These are phyloP conservation scores for Neodiprion virginianus DNA, from an alignment of 1,140 invertebrate genomes.

Conservation along the genomic window DNA sequence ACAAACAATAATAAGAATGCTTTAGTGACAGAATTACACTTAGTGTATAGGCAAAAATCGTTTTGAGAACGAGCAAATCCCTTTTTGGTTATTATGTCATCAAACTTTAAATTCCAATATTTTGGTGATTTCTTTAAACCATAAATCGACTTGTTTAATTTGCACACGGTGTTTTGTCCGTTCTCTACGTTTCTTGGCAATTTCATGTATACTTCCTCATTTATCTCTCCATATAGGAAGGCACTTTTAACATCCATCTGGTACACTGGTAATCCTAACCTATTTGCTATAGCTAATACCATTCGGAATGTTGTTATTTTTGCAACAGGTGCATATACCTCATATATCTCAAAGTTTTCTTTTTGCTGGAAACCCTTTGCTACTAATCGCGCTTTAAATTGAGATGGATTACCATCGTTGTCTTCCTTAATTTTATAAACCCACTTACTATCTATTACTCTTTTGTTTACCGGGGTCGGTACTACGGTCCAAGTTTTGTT, in stretches of 20 bases:
- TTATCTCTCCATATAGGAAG: not conserved
- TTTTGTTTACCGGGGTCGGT: slow-evolving; percentile 29
- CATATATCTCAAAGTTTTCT: slow-evolving; percentile 38
- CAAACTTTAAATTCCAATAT: slow-evolving; percentile 17
- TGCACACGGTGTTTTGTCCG: slow-evolving; percentile 25
- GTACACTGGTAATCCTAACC: slow-evolving; percentile 30
- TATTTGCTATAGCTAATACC: slow-evolving; percentile 38
- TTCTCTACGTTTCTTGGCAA: slow-evolving; percentile 31
- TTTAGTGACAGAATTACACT: not conserved
- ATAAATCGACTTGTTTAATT: slow-evolving; percentile 28
- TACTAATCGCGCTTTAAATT: slow-evolving; percentile 41
- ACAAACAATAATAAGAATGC: not conserved
- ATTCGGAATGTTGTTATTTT: slow-evolving; percentile 37
- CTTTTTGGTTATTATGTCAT: not conserved
- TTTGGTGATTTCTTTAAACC: slow-evolving; percentile 18
- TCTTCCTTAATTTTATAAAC: slow-evolving; percentile 39
- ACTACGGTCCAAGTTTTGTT: slow-evolving; percentile 45
- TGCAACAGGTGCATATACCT: slow-evolving; percentile 47
- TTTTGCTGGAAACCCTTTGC: slow-evolving; percentile 40
- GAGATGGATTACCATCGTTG: slow-evolving; percentile 20
- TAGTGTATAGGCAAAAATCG: slow-evolving; percentile 37
- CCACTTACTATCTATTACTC: slow-evolving; percentile 40
- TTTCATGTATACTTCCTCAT: slow-evolving; percentile 33
- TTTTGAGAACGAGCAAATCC: slow-evolving; percentile 28
- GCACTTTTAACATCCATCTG: slow-evolving; percentile 22